These are phyloP conservation scores for Sorex fumeus DNA, from an alignment of 2,113 vertebrate genomes.

Conservation along the genomic window DNA sequence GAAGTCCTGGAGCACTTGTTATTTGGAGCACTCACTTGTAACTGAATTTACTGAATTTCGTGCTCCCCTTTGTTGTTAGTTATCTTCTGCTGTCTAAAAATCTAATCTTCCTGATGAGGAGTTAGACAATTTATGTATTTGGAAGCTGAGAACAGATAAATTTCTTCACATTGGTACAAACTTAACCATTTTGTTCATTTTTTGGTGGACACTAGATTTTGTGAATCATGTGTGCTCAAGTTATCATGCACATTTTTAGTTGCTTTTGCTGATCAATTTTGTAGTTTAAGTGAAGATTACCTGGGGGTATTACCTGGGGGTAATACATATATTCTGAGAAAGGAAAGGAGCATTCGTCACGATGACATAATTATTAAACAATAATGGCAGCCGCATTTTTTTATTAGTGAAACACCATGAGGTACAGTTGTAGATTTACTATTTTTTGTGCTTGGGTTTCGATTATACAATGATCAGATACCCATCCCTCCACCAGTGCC, in stretches of 20 bases:
- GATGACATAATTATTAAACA: neutral
- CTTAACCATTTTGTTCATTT: constrained; percentile 29
- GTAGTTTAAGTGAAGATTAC: neutral
- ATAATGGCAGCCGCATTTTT: neutral
- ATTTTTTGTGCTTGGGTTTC: too few relatives aligned
- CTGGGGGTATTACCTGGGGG: too few relatives aligned
- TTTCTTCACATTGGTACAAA: neutral
- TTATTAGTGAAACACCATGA: too few relatives aligned
- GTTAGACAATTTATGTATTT: neutral
- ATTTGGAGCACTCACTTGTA: neutral
- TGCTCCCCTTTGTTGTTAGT: neutral
- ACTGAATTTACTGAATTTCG: too few relatives aligned
- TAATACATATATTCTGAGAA: constrained; percentile 44
- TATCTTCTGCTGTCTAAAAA: neutral
- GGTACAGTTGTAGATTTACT: too few relatives aligned
- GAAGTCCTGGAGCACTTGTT: neutral
- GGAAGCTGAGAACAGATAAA: constrained; percentile 7
- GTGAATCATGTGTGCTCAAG: neutral
- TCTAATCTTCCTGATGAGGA: constrained; percentile 8
- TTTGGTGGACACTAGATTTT: neutral
- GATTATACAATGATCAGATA: too few relatives aligned
- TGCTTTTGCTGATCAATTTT: neutral
- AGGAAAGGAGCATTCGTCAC: neutral
- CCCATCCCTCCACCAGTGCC: too few relatives aligned
- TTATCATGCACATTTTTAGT: neutral